Conservation (phyloP, 2,797 vertebrate genomes). For the Hyperoplus immaculatus region DNA sequence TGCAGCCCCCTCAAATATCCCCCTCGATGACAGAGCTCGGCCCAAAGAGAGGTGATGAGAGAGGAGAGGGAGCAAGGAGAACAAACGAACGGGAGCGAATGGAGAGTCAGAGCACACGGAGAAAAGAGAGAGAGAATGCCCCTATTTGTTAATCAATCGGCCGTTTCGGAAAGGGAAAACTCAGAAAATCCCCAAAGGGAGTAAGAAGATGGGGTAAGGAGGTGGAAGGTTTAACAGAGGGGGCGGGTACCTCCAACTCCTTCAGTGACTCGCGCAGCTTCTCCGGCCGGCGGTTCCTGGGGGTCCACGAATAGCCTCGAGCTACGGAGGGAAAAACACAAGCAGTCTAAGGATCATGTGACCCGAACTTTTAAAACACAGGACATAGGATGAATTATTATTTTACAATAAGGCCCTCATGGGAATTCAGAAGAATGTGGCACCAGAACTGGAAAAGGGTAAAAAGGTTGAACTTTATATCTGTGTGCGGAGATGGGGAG, state of each 20-base stretch:
- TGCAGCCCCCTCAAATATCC: constrained; percentile 92
- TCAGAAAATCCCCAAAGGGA: constrained; percentile 78
- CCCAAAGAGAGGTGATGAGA: constrained; percentile 88
- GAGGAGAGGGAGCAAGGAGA: constrained; percentile 73
- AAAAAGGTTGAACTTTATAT: constrained; percentile 38
- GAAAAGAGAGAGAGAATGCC: constrained; percentile 83
- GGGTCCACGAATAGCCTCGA: constrained; percentile 92
- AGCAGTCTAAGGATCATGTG: constrained; percentile 64
- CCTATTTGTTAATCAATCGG: constrained; percentile 91
- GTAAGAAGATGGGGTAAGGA: constrained; percentile 53
- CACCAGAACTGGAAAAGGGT: constrained; percentile 25
- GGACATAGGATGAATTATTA: neutral
- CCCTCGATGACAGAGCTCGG: constrained; percentile 90
- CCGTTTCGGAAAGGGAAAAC: constrained; percentile 88
- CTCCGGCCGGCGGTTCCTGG: constrained; percentile 92
- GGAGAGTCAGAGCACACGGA: constrained; percentile 81
- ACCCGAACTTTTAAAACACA: constrained; percentile 49
- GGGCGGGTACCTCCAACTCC: constrained; percentile 94
- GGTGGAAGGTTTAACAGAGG: constrained; percentile 41
- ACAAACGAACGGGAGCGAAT: constrained; percentile 75
- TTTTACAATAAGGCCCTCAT: constrained; percentile 15
- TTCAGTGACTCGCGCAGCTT: constrained; percentile 93
- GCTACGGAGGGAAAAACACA: constrained; percentile 78
- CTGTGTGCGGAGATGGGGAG: constrained; percentile 46
- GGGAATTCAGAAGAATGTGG: constrained; percentile 57